A percentile compares a stretch with the other conserved stretches of the same genome.
phyloP scores from a whole-genome alignment of 1,140 invertebrate genomes.

The Carposina sasakii region DNA sequence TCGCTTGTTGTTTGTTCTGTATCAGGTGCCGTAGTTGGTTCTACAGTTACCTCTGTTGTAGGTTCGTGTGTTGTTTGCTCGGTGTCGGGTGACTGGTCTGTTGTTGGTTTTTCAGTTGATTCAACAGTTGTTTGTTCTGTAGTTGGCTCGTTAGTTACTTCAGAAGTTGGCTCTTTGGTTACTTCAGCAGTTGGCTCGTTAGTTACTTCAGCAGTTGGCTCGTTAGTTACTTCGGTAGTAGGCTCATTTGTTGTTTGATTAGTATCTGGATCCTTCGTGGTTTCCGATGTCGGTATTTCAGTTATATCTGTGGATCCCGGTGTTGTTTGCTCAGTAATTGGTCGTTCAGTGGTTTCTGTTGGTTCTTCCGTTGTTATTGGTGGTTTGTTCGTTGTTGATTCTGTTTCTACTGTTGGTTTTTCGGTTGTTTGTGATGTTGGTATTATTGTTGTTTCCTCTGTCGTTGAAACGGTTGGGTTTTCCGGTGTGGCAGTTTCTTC shows the following conservation, averaged over 20 bases:
- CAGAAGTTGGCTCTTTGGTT: neutral
- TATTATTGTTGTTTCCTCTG: constrained; percentile 8
- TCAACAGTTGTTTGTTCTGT: neutral
- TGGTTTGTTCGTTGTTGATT: neutral
- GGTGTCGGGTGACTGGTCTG: neutral
- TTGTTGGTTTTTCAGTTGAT: neutral
- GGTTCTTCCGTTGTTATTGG: neutral
- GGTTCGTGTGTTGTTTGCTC: neutral
- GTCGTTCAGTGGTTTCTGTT: no score
- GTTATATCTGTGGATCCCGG: neutral
- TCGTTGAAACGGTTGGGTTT: constrained; percentile 3
- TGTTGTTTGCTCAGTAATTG: neutral
- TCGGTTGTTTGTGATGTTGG: no score
- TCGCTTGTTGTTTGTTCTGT: neutral
- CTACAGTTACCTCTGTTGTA: neutral
- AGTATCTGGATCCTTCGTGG: neutral
- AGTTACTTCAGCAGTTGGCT: neutral
- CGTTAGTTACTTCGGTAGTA: neutral
- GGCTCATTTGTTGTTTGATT: neutral
- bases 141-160: neutral
- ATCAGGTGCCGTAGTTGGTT: neutral
- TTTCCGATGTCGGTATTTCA: neutral
- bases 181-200: neutral
- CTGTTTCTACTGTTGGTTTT: neutral
- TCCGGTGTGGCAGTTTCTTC: constrained; percentile 5